Evolutionary conservation across 2,888 invertebrate genomes (phyloP), one percentile per base, ranked within the genome.

Genomic region (Agrotis clavis): DNA sequence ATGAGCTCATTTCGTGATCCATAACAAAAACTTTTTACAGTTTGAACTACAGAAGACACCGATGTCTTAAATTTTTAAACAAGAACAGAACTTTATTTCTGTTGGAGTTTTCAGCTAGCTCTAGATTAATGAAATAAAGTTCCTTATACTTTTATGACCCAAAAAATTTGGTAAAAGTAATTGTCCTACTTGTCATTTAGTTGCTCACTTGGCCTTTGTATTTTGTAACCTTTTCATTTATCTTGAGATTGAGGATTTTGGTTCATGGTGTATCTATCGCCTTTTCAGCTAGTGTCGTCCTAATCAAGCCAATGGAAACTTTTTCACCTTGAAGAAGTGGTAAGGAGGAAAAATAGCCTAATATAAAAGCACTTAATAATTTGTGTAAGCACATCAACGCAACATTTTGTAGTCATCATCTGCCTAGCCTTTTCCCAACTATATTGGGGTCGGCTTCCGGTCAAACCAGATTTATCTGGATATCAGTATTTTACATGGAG

Each of bases 1-100:
- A 30, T 19, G 4, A 30, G 19, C 16, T n/a, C 13, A 14, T 13
- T 75, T 45, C 5, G 14, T 14, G 7, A 21, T 41, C 30, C 51
- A 16, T 45, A 6, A n/a, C 35, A 67, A 18, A 45, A 53, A 57
- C 16, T 62, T 67, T 2, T 35, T 35, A 59, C 18, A 50, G 19
- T 59, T 51, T 25, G 5, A 64, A 48, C n/a, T 35, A 47, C 50
- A 57, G 35, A 14, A 51, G 51, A 62, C 25, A 41, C 53, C 0
- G 5, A 51, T 54, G 14, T 54, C 53, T 50, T 60, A 4, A 1
- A 50, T 72, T 54, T 50, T 60, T 45, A 71, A 71, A 63, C 78
- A 59, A 70, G n/a, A 30, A 60, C 50, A 45, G 48, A 51, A 19
- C 7, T 13, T 21, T 16, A 45, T 7, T 19, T 7, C 47, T 9